A percentile compares a stretch with the other conserved stretches of the same genome.
Conservation (phyloP, 2,113 vertebrate genomes). For the Microcebus lehilahytsara region DNA sequence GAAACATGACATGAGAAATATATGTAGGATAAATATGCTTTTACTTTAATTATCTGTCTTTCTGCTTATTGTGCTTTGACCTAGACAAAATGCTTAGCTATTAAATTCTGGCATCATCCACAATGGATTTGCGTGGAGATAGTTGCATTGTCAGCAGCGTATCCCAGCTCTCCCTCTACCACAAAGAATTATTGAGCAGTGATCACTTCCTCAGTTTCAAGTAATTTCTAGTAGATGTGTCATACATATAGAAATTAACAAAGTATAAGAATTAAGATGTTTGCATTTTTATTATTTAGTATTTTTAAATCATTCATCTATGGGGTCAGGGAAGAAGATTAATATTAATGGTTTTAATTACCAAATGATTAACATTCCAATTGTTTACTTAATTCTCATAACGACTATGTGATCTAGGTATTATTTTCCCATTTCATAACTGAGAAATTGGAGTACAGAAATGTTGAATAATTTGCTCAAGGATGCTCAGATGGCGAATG, state of each 20-base stretch:
- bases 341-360: background rate
- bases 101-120: background rate
- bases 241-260: background rate
- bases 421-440: background rate
- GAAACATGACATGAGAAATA: background rate
- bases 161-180: background rate
- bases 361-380: background rate
- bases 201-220: conserved; percentile 37
- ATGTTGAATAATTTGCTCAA: background rate
- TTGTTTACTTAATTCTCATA: background rate
- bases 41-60: background rate
- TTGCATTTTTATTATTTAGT: background rate
- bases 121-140: conserved; percentile 8
- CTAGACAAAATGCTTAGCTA: background rate
- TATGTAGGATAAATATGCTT: background rate
- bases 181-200: background rate
- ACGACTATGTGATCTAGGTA: background rate
- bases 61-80: background rate
- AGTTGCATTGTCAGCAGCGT: background rate
- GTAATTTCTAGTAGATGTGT: conserved; percentile 36
- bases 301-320: background rate
- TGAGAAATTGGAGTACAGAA: background rate
- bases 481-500: background rate
- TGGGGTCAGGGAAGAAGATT: background rate
- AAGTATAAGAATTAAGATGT: background rate